A percentile compares a stretch with the other conserved stretches of the same genome.
Evolutionary conservation across 1,140 invertebrate genomes (phyloP).

Genomic region (Aleiodes sp.): DNA sequence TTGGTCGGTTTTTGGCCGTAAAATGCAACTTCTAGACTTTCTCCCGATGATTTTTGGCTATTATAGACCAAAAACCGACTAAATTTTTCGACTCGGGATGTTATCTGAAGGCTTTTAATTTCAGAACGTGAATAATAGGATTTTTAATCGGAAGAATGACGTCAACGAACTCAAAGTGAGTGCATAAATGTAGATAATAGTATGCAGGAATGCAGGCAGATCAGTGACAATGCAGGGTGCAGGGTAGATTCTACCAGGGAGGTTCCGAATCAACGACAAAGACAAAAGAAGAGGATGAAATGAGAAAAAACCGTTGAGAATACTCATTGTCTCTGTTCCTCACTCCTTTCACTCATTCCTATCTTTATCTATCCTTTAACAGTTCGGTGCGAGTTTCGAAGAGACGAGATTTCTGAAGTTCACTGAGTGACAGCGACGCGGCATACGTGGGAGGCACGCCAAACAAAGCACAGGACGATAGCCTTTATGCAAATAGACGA

Average conservation of each 20-base stretch:
- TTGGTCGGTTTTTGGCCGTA: too few relatives aligned
- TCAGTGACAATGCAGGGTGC: slow-evolving; percentile 54
- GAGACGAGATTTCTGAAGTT: slow-evolving; percentile 47
- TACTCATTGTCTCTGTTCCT: slow-evolving; percentile 25
- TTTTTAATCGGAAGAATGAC: too few relatives aligned
- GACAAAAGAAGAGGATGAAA: slow-evolving; percentile 32
- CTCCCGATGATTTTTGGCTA: too few relatives aligned
- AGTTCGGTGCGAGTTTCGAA: slow-evolving; percentile 48
- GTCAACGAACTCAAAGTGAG: slow-evolving; percentile 39
- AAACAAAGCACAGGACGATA: slow-evolving; percentile 49
- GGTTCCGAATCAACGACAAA: slow-evolving; percentile 55
- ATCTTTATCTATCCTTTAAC: slow-evolving; percentile 40
- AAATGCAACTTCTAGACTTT: too few relatives aligned
- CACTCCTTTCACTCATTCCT: slow-evolving; percentile 8
- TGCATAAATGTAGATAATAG: slow-evolving; percentile 57
- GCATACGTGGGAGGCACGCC: slow-evolving; percentile 59
- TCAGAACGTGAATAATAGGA: neutral
- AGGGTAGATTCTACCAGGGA: slow-evolving; percentile 51
- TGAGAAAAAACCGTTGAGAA: slow-evolving; percentile 30
- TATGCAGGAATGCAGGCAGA: slow-evolving; percentile 64
- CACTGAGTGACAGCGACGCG: slow-evolving; percentile 59
- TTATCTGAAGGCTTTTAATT: too few relatives aligned
- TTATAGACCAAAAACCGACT: too few relatives aligned
- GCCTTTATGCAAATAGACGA: slow-evolving; percentile 60
- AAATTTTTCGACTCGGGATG: too few relatives aligned